Evolutionary conservation across 2,888 invertebrate species (phyloP), one percentile per base, ranked within the genome.

Genomic region (Catonia carolina): DNA sequence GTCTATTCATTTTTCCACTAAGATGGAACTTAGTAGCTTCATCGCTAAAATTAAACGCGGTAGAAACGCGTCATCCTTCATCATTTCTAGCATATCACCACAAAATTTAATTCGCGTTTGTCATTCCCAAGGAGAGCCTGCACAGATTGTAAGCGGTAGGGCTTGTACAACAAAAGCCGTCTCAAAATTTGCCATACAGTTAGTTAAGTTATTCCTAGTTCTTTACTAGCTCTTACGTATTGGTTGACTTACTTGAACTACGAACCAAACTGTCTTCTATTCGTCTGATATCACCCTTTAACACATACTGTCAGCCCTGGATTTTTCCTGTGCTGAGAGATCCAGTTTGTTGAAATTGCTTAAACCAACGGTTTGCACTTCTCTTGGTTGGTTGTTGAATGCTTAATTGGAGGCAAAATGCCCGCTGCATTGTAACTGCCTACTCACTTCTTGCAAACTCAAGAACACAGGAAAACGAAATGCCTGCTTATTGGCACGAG

Each of bases 331-430:
- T 47, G 8, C 17, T 47, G 22, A 45, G 6, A 45, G 35, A 14
- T 45, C 18, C 31, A 45, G 33, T 54, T 35, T 54, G 35, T 54
- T 45, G 22, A 54, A 54, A 54, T 45, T 54, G 42, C 45, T 33
- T 45, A 54, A 47, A 54, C 47, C 54, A 54, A 45, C 6, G 35
- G 31, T n/a, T 45, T 33, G 47, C 47, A n/a, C 47, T 33, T 45
- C 47, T 47, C 22, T 20, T 45, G 33, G 47, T 47, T 54, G 54
- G 47, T 33, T 31, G 54, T 45, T 54, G 45, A 45, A 54, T 45
- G 8, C 45, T 10, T 10, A 54, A 54, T 54, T 23, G 23, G 35
- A 35, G 27, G 35, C 35, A 20, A 47, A 45, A 54, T 33, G 33
- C 47, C 33, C 27, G 33, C n/a, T 35, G 47, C 42, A 54, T 27